Base-by-base conservation (phyloP, 2,797 vertebrate genomes). In the Aratinga solstitialis region DNA sequence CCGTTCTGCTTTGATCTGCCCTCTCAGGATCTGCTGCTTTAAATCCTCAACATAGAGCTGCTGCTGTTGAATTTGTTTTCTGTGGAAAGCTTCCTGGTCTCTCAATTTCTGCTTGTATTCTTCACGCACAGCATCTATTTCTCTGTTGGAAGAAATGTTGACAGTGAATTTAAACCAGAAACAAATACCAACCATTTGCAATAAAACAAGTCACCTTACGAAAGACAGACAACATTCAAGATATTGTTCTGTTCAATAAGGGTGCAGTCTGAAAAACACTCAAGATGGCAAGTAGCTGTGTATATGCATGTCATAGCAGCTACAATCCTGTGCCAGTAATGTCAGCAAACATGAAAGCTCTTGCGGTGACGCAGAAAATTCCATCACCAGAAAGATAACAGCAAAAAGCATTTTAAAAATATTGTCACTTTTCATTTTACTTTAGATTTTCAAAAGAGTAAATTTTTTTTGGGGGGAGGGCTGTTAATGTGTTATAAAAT, bases 1-100 rank as follows among this genome's bases (percentile, higher is more conserved):
- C 90, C 13, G 97, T 84, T 99, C 98, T 45, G 98, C 98, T 94
- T 96, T 96, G 91, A 97, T 98, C 92, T 99, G 98, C 89, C 98
- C 99, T 71, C 94, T 96, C 90, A 98, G 97, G 88, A 99, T 99
- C 94, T 98, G 98, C 85, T 98, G 98, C 62, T 98, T 98, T 94
- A 99, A 97, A 93, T 98, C 97, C 91, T 99, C 98, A 93, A 99
- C 97, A 7, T 97, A 98, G 51, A 94, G 93, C 95, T 98, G 98
- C 96, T 99, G 99, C 85, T 96, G 98, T 72, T 98, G 98, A 90
- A 98, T 94, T 40, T 97, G 97, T 93, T 97, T 98, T 89, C 98
- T 98, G 51, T 94, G 97, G 96, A 91, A 96, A 32, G 24, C 95
- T 71, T 96, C 97, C 95, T 97, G 97, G 89, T 79, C 89, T 63